A percentile compares a stretch with the other conserved stretches of the same genome.
Evolutionary conservation across 2,113 vertebrate species (phyloP).

Genomic region (Labeo catla): DNA sequence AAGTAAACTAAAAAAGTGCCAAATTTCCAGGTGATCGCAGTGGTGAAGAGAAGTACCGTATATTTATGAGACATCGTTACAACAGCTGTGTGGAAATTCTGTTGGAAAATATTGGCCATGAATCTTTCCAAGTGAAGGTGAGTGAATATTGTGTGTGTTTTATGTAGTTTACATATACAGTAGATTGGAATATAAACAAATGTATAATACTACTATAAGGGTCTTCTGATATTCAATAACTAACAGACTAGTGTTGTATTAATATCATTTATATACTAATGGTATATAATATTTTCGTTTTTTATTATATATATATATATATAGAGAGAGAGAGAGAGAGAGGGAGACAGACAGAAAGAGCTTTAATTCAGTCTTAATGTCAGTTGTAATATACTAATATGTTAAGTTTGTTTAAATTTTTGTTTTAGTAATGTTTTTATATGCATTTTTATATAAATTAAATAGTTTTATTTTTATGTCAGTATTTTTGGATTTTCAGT

Average conservation of each 20-base stretch:
- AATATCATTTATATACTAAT: no score
- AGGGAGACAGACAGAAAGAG: no score
- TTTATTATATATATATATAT: no score
- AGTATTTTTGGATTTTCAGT: no score
- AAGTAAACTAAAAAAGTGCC: neutral
- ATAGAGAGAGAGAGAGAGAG: no score
- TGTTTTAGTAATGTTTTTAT: no score
- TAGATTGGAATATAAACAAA: neutral
- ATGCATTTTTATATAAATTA: no score
- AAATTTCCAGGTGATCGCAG: slow-evolving; percentile 48
- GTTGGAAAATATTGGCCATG: slow-evolving; percentile 78
- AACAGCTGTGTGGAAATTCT: slow-evolving; percentile 79
- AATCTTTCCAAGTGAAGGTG: slow-evolving; percentile 80
- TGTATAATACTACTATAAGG: neutral
- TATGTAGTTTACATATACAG: neutral
- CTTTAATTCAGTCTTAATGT: no score
- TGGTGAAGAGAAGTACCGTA: slow-evolving; percentile 82
- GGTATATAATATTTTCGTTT: no score
- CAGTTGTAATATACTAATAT: no score
- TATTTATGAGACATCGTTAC: slow-evolving; percentile 93
- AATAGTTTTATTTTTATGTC: no score
- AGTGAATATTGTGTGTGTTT: neutral
- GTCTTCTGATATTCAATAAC: neutral
- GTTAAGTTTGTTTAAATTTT: no score
- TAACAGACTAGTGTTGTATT: neutral